Evolutionary conservation across 2,113 vertebrate genomes (phyloP).

Genomic region (Asarcornis scutulata): DNA sequence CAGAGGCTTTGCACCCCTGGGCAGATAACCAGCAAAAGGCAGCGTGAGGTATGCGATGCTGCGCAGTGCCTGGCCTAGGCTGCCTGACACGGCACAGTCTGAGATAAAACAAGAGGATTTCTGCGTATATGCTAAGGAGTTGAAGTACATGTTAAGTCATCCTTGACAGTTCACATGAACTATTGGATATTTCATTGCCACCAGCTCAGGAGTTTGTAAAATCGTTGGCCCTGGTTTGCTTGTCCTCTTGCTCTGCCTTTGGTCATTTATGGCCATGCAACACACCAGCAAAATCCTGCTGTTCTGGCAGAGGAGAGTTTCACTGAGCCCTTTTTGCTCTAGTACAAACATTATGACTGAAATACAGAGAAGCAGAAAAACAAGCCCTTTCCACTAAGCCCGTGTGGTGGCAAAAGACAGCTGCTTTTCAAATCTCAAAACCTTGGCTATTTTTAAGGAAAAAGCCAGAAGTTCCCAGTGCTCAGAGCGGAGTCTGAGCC

Average conservation of each 20-base stretch:
- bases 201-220: background rate
- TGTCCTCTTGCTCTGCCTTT: background rate
- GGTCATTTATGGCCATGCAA: background rate
- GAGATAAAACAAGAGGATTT: constrained; percentile 39
- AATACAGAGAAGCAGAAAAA: background rate
- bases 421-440: constrained; percentile 34
- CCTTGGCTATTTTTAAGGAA: constrained; percentile 6
- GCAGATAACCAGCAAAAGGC: background rate
- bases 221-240: background rate
- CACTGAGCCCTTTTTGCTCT: background rate
- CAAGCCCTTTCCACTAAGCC: background rate
- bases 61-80: background rate
- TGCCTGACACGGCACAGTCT: background rate
- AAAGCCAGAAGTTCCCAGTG: background rate
- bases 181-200: background rate
- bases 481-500: background rate
- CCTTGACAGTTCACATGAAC: constrained; percentile 12
- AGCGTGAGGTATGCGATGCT: background rate
- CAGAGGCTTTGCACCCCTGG: background rate
- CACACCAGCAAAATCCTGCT: background rate
- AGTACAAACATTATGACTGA: background rate
- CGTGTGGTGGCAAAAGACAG: constrained; percentile 12
- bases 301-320: background rate
- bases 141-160: background rate
- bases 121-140: background rate